A percentile compares a stretch with the other conserved stretches of the same genome.
These are phyloP conservation scores for Pterobdella sp. DNA, from an alignment of 2,888 invertebrate species.

Conservation along the genomic window DNA sequence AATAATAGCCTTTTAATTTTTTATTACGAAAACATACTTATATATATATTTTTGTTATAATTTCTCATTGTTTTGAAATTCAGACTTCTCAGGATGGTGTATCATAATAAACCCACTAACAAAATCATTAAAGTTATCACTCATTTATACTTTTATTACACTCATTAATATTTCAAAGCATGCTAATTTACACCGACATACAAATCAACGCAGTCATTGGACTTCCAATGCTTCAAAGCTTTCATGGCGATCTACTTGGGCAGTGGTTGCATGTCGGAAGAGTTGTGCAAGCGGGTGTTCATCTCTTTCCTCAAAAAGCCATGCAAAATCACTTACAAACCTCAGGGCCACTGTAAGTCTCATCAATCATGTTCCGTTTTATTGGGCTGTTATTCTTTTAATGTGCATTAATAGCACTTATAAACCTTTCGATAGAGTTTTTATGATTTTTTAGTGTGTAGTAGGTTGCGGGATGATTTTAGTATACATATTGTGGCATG, in stretches of 20 bases:
- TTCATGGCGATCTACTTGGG: slow-evolving; percentile 26
- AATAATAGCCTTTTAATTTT: too few species aligned
- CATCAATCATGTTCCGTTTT: not conserved
- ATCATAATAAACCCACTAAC: too few species aligned
- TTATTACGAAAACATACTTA: too few species aligned
- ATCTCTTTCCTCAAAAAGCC: slow-evolving; percentile 25
- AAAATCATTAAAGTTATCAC: too few species aligned
- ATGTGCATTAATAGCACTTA: not conserved
- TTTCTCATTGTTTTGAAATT: too few species aligned
- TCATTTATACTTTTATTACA: too few species aligned
- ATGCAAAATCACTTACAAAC: not conserved
- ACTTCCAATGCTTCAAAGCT: slow-evolving; percentile 18
- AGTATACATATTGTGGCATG: not conserved
- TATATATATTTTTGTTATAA: too few species aligned
- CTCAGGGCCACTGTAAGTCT: not conserved
- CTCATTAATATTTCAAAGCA: too few species aligned
- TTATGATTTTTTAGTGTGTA: not conserved
- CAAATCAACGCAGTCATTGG: slow-evolving; percentile 13
- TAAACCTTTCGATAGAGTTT: not conserved
- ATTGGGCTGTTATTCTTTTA: not conserved
- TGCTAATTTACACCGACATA: too few species aligned
- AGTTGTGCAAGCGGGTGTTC: slow-evolving; percentile 20
- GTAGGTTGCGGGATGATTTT: not conserved
- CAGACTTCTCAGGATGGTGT: too few species aligned
- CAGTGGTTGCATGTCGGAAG: slow-evolving; percentile 9